Evolutionary conservation across 2,113 vertebrate species (phyloP).

Genomic region (Peromyscus polionotus): DNA sequence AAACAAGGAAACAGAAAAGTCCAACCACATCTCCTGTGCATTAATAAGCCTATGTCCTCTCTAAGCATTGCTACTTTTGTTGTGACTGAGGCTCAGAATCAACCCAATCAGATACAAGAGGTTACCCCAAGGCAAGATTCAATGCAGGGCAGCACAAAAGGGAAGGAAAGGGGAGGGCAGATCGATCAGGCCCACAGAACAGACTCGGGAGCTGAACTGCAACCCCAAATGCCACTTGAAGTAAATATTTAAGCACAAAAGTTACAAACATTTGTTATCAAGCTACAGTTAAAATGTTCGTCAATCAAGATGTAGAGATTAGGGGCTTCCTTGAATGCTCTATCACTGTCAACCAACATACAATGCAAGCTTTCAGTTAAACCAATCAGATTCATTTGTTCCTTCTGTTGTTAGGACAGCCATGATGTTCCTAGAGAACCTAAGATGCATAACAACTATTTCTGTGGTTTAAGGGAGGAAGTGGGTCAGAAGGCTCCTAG

Average conservation of each 20-base stretch:
- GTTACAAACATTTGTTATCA: neutral
- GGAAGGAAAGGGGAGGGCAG: neutral
- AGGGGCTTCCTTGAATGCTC: neutral
- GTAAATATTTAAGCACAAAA: neutral
- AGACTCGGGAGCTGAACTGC: neutral
- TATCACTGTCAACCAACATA: neutral
- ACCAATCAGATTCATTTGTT: neutral
- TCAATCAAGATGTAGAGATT: neutral
- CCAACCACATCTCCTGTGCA: neutral
- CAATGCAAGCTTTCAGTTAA: neutral
- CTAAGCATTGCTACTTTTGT: neutral
- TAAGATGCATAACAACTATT: neutral
- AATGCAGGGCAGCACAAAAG: neutral
- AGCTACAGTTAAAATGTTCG: neutral
- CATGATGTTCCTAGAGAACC: neutral
- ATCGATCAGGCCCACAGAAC: neutral
- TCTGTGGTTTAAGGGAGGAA: neutral
- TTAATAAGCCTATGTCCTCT: neutral
- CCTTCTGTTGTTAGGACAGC: neutral
- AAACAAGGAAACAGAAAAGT: slow-evolving; percentile 2
- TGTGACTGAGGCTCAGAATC: neutral
- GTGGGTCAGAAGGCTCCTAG: neutral
- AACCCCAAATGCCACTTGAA: neutral
- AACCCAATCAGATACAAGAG: neutral
- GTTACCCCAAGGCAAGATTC: neutral